phyloP scores from a whole-genome alignment of 2,888 invertebrate genomes.

The Chrysina gloriosa region DNA sequence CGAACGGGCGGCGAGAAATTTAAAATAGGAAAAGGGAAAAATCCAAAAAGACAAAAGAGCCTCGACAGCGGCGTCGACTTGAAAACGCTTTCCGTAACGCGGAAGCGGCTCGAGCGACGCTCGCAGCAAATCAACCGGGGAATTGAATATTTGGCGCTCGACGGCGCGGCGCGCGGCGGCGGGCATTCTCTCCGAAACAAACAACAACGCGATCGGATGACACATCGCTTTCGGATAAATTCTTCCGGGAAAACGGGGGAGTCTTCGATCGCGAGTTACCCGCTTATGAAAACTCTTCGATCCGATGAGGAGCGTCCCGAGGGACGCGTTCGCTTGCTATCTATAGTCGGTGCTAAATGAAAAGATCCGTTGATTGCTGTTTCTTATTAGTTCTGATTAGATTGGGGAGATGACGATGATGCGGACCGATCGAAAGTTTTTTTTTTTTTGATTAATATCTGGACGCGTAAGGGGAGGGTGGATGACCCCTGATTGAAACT shows the following conservation, averaged over 20 bases:
- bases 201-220: constrained; percentile 27
- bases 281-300: not conserved
- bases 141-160: constrained; percentile 31
- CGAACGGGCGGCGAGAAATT: too few relatives aligned
- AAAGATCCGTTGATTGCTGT: constrained; percentile 31
- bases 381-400: constrained; percentile 36
- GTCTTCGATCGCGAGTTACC: constrained; percentile 25
- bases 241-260: constrained; percentile 3
- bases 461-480: too few relatives aligned
- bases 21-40: too few relatives aligned
- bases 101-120: too few relatives aligned
- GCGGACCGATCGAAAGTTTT: not conserved
- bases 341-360: constrained; percentile 26
- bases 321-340: constrained; percentile 18
- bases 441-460: constrained; percentile 16
- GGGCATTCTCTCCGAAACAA: constrained; percentile 5
- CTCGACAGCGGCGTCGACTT: too few relatives aligned
- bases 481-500: too few relatives aligned
- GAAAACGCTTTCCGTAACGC: too few relatives aligned
- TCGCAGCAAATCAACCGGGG: constrained; percentile 21
- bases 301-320: constrained; percentile 11
- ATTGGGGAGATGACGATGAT: constrained; percentile 8
- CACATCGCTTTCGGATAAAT: constrained; percentile 30
- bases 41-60: too few relatives aligned
- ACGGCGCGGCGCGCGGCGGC: constrained; percentile 1